A percentile compares a stretch with the other conserved stretches of the same genome.
Evolutionary conservation across 2,797 vertebrate genomes (phyloP).

Genomic region (Anomalospiza imberbis): DNA sequence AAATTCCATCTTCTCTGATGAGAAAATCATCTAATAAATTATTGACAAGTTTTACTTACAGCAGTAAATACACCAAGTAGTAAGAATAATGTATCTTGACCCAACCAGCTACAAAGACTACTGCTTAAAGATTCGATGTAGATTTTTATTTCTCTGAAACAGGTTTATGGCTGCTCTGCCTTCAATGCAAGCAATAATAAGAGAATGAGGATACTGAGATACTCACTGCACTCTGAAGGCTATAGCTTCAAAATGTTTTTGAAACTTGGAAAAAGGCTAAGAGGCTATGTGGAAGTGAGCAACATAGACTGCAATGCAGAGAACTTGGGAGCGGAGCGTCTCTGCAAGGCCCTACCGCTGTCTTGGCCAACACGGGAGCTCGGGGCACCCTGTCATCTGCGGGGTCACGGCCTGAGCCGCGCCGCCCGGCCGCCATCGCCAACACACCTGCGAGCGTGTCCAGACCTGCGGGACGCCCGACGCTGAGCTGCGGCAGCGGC

Average conservation of each 20-base stretch:
- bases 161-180: neutral
- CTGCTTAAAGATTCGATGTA: accelerated
- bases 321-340: accelerated
- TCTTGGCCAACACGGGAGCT: accelerated
- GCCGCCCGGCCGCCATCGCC: accelerated
- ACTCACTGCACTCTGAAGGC: neutral
- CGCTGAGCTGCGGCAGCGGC: neutral
- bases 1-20: neutral
- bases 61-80: neutral
- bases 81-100: neutral
- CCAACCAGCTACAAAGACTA: neutral
- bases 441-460: accelerated
- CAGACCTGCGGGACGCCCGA: accelerated
- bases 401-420: accelerated
- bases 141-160: neutral
- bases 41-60: neutral
- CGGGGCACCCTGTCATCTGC: neutral
- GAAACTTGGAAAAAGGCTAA: neutral
- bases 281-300: neutral
- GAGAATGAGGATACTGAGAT: neutral
- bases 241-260: neutral
- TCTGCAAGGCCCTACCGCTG: neutral
- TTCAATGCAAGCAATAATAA: neutral
- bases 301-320: accelerated
- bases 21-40: too few species aligned